phyloP scores from a whole-genome alignment of 1,140 invertebrate genomes.

The Globodera ellingtonae region DNA sequence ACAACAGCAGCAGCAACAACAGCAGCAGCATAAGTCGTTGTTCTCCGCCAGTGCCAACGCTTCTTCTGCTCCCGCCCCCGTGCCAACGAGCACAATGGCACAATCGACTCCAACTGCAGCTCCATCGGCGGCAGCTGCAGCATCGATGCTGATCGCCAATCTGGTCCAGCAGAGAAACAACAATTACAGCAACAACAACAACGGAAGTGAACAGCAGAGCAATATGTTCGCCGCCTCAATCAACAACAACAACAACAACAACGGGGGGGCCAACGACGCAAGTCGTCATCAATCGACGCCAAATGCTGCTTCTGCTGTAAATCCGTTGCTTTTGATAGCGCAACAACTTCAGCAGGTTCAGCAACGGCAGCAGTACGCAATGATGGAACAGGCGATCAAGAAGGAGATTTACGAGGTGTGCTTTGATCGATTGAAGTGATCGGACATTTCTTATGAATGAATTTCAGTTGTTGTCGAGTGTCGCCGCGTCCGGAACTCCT shows the following conservation, averaged over 20 bases:
- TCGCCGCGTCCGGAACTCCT: background rate
- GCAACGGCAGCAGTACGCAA: slow-evolving; percentile 19
- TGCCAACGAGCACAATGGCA: background rate
- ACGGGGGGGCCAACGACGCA: background rate
- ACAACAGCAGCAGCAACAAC: background rate
- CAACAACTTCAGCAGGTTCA: slow-evolving; percentile 9
- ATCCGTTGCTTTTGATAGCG: slow-evolving; percentile 7
- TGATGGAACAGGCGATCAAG: slow-evolving; percentile 22
- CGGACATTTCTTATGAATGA: background rate
- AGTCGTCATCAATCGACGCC: background rate
- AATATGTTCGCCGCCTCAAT: background rate
- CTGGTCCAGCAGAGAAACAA: background rate
- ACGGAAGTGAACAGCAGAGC: background rate
- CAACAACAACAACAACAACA: background rate
- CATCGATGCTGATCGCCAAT: slow-evolving; percentile 1
- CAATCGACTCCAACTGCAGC: background rate
- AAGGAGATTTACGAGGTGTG: slow-evolving; percentile 24
- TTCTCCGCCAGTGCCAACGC: background rate
- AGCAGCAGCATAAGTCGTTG: background rate
- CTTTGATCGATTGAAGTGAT: background rate
- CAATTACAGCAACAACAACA: background rate
- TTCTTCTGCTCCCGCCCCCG: background rate
- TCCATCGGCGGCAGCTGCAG: background rate
- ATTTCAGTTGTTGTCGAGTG: background rate
- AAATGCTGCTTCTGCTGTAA: background rate